Conservation (phyloP, 2,113 vertebrate species). For the Sialia sialis region DNA sequence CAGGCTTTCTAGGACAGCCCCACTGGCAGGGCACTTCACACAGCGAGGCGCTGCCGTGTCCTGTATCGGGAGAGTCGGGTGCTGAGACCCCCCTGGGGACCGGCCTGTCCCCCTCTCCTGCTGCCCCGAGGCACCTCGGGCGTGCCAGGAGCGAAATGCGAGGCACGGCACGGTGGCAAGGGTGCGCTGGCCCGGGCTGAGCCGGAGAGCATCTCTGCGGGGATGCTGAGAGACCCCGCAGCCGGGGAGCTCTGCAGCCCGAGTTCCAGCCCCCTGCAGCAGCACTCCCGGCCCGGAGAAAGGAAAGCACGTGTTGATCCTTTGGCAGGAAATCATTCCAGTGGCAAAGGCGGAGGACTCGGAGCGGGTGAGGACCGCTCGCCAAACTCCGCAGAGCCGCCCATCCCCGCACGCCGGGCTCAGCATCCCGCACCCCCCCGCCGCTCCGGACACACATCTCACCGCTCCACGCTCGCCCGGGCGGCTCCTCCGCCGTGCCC, state of each 20-base stretch:
- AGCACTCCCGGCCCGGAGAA: neutral
- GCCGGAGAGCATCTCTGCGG: neutral
- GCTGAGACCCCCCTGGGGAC: neutral
- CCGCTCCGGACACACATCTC: neutral
- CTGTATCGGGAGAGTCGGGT: rapidly evolving
- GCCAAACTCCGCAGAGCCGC: neutral
- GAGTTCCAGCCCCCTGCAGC: neutral
- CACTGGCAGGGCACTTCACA: neutral
- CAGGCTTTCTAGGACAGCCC: neutral
- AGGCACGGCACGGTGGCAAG: neutral
- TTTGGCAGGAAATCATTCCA: neutral
- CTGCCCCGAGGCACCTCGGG: rapidly evolving
- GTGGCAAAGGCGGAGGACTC: neutral
- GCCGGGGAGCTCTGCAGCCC: rapidly evolving
- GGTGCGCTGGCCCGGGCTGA: rapidly evolving
- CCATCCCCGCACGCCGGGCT: neutral
- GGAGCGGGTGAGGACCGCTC: neutral
- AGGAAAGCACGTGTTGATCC: conserved; percentile 24
- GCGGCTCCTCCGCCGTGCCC: neutral
- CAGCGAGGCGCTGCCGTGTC: neutral
- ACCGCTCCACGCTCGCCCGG: neutral
- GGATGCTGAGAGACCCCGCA: neutral
- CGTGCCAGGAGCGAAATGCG: neutral
- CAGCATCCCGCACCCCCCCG: neutral
- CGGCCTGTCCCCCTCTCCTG: neutral